Percentiles rank a stretch among this genome's conserved stretches.
Conservation (phyloP, 2,797 vertebrate genomes). For the Thamnophis elegans region DNA sequence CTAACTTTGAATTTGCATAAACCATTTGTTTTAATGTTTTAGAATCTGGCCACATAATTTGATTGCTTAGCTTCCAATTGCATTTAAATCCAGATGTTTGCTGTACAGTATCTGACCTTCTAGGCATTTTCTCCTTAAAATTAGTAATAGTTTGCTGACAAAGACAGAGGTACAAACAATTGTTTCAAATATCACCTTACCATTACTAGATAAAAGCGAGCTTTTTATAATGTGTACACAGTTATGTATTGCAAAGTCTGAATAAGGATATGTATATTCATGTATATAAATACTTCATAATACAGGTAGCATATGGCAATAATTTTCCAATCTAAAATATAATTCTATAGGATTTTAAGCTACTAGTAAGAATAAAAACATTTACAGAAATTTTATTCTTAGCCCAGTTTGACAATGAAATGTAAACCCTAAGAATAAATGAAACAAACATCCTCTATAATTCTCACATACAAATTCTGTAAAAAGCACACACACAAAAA, state of each 20-base stretch:
- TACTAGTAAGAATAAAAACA: not conserved
- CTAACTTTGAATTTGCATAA: slow-evolving; percentile 1
- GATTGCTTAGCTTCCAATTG: not conserved
- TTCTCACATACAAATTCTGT: not conserved
- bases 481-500: not conserved
- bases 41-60: not conserved
- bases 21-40: slow-evolving; percentile 6
- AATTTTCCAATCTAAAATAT: not conserved
- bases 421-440: not conserved
- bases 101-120: not conserved
- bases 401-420: not conserved
- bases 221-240: not conserved
- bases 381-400: not conserved
- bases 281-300: not conserved
- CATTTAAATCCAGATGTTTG: slow-evolving; percentile 18
- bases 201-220: not conserved
- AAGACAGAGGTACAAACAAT: not conserved
- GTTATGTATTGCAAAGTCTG: not conserved
- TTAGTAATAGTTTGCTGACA: slow-evolving; percentile 13
- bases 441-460: not conserved
- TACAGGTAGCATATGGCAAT: not conserved
- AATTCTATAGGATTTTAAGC: not conserved
- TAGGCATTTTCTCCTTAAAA: not conserved
- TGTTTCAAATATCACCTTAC: not conserved
- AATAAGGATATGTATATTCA: not conserved